These are phyloP conservation scores for Candidula unifasciata DNA, from an alignment of 2,888 invertebrate genomes.

Conservation along the genomic window DNA sequence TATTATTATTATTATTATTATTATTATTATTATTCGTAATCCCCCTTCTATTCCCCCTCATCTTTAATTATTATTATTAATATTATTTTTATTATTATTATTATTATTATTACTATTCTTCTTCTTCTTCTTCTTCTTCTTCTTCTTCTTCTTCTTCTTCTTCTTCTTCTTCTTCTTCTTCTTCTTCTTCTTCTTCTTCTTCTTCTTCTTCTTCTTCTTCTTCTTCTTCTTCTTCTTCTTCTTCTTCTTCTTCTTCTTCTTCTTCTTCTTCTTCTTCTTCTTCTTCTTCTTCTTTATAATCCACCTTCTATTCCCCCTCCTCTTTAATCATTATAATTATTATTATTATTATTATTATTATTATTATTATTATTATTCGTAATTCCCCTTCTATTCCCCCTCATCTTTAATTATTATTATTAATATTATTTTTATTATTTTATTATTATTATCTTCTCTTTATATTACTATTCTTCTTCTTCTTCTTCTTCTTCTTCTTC, in stretches of 20 bases:
- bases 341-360: no score
- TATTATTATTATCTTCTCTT: neutral
- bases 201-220: neutral
- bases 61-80: neutral
- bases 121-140: neutral
- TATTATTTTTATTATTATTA: neutral
- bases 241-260: neutral
- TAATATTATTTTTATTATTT: neutral
- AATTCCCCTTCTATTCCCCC: no score
- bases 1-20: neutral
- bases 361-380: no score
- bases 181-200: neutral
- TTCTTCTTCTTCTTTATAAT: neutral
- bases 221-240: neutral
- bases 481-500: constrained; percentile 10
- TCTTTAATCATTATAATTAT: neutral
- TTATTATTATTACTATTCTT: neutral
- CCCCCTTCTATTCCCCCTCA: neutral
- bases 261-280: neutral
- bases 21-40: neutral
- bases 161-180: neutral
- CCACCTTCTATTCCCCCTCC: neutral
- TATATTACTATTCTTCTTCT: neutral
- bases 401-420: neutral
- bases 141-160: neutral